These are phyloP conservation scores for Sterrhoptilus dennistouni DNA, from an alignment of 2,113 vertebrate genomes.

Conservation along the genomic window DNA sequence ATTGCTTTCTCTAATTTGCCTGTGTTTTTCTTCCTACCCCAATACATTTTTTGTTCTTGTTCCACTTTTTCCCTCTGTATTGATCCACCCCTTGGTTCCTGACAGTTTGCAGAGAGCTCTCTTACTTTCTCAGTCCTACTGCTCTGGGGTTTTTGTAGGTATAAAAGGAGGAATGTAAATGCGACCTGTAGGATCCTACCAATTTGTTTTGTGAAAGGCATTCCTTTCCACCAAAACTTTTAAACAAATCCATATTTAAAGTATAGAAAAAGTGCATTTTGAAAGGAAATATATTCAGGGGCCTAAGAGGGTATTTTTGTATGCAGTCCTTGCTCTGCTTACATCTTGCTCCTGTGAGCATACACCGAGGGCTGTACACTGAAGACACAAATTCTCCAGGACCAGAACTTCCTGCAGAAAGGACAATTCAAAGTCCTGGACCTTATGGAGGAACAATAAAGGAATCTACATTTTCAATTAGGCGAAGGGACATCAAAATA, in stretches of 20 bases:
- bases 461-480: not conserved
- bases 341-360: fast-evolving
- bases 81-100: not conserved
- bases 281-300: not conserved
- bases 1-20: not conserved
- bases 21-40: not conserved
- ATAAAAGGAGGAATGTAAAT: not conserved
- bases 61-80: not conserved
- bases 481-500: not conserved
- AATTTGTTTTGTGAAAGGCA: not conserved
- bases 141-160: not conserved
- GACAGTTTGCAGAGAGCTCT: not conserved
- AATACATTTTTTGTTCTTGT: not conserved
- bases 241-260: not conserved
- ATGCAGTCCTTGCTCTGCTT: not conserved
- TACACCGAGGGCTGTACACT: fast-evolving
- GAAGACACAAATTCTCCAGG: fast-evolving
- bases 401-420: not conserved
- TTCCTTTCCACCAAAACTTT: not conserved
- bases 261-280: not conserved
- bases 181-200: not conserved
- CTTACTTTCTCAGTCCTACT: not conserved
- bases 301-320: not conserved
- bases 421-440: not conserved
- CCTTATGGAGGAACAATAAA: not conserved